Conservation (phyloP, 2,888 invertebrate genomes). For the Gari tellinella region DNA sequence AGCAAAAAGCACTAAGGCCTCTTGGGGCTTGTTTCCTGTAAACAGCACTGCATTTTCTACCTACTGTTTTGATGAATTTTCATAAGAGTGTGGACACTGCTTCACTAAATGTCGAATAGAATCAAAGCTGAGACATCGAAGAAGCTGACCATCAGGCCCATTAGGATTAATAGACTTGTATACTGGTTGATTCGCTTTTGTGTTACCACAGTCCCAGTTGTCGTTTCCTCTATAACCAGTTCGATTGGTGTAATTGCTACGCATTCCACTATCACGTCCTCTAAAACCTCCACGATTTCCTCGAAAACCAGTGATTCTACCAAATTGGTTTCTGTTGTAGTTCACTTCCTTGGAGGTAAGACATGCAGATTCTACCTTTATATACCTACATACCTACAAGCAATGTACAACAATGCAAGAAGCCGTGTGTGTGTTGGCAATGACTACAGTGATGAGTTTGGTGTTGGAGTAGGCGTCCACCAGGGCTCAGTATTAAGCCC, state of each 20-base stretch:
- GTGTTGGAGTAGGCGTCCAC: too few relatives aligned
- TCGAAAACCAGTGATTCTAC: constrained; percentile 1
- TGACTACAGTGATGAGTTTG: too few relatives aligned
- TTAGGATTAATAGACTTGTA: constrained; percentile 26
- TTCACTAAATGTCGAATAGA: constrained; percentile 41
- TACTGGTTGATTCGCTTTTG: not conserved
- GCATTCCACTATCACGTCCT: too few relatives aligned
- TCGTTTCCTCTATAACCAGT: too few relatives aligned
- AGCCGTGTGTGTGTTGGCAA: too few relatives aligned
- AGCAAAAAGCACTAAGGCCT: constrained; percentile 22
- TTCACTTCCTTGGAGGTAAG: constrained; percentile 32
- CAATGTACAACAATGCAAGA: too few relatives aligned
- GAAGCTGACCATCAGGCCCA: constrained; percentile 39
- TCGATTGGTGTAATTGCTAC: too few relatives aligned
- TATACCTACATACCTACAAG: too few relatives aligned
- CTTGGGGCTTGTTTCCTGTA: constrained; percentile 29
- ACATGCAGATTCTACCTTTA: constrained; percentile 29
- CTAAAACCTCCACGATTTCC: not conserved
- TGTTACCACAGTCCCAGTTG: not conserved
- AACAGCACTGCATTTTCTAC: constrained; percentile 45
- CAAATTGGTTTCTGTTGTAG: constrained; percentile 19
- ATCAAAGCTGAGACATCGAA: constrained; percentile 35
- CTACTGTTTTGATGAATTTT: constrained; percentile 21
- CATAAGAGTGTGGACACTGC: constrained; percentile 48
- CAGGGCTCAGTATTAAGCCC: too few relatives aligned